Percentiles rank a stretch among this genome's conserved stretches.
Conservation (phyloP, 1,140 invertebrate species). For the Drosophila yakuba region DNA sequence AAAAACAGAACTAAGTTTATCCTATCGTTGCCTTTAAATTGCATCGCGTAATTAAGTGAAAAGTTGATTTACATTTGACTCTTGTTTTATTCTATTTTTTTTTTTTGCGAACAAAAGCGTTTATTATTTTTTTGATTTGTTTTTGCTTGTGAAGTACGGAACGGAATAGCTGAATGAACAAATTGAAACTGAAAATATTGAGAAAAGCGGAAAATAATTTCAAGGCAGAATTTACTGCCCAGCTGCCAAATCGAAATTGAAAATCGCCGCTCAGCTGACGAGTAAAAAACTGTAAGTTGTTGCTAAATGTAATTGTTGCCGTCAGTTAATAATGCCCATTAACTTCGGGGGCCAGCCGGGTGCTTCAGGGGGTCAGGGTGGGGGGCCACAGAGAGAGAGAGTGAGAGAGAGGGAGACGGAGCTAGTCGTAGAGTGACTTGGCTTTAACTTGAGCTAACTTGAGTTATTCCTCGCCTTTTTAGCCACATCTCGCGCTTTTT, state of each 20-base stretch:
- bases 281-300: slow-evolving; percentile 64
- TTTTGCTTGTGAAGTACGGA: slow-evolving; percentile 24
- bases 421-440: slow-evolving; percentile 19
- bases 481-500: slow-evolving; percentile 7
- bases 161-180: not conserved
- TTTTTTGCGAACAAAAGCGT: slow-evolving; percentile 12
- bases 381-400: not conserved
- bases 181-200: not conserved
- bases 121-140: slow-evolving; percentile 33
- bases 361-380: not conserved
- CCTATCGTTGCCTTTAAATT: not conserved
- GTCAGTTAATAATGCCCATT: slow-evolving; percentile 56
- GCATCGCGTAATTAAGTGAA: slow-evolving; percentile 21
- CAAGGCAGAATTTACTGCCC: slow-evolving; percentile 40
- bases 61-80: not conserved
- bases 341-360: slow-evolving; percentile 7
- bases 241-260: slow-evolving; percentile 59
- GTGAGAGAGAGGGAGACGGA: not conserved
- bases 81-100: not conserved
- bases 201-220: not conserved
- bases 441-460: slow-evolving; percentile 26
- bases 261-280: slow-evolving; percentile 54
- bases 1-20: not conserved
- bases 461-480: slow-evolving; percentile 36
- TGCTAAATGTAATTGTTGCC: slow-evolving; percentile 47